These are phyloP conservation scores for Buphagus erythrorhynchus DNA, from an alignment of 2,797 vertebrate genomes.

Conservation along the genomic window DNA sequence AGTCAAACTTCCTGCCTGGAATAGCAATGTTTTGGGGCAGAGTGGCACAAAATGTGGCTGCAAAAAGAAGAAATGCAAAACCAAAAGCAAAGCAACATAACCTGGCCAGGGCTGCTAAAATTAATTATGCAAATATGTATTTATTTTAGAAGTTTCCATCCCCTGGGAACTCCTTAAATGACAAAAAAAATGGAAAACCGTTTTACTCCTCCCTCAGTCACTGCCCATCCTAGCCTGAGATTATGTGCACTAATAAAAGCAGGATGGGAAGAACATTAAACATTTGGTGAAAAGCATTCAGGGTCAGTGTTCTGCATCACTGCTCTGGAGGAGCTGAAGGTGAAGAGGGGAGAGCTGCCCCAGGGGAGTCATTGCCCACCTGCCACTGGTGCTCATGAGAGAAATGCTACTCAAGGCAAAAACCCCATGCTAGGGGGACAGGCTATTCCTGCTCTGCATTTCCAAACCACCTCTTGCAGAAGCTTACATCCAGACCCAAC, in stretches of 20 bases:
- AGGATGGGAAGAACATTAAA: not conserved
- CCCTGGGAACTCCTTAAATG: not conserved
- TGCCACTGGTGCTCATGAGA: accelerated
- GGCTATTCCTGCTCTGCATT: not conserved
- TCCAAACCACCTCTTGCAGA: not conserved
- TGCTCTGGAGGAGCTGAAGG: not conserved
- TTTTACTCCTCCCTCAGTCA: not conserved
- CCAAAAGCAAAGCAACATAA: not conserved
- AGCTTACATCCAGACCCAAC: not conserved
- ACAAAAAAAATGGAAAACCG: not conserved
- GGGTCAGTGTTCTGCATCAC: not conserved
- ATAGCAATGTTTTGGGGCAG: not conserved
- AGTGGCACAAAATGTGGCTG: not conserved
- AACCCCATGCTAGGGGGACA: accelerated
- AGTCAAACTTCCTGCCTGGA: not conserved
- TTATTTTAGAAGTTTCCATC: not conserved
- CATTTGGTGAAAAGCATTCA: not conserved
- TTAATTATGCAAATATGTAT: not conserved
- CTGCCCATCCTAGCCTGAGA: not conserved
- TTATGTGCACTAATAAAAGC: not conserved
- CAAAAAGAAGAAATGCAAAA: not conserved
- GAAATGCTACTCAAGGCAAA: accelerated
- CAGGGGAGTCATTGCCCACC: not conserved
- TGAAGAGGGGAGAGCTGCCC: not conserved
- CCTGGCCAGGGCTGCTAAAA: not conserved